A percentile compares a stretch with the other conserved stretches of the same genome.
These are phyloP conservation scores for Tanypteryx hageni DNA, from an alignment of 2,888 invertebrate genomes.

Conservation along the genomic window DNA sequence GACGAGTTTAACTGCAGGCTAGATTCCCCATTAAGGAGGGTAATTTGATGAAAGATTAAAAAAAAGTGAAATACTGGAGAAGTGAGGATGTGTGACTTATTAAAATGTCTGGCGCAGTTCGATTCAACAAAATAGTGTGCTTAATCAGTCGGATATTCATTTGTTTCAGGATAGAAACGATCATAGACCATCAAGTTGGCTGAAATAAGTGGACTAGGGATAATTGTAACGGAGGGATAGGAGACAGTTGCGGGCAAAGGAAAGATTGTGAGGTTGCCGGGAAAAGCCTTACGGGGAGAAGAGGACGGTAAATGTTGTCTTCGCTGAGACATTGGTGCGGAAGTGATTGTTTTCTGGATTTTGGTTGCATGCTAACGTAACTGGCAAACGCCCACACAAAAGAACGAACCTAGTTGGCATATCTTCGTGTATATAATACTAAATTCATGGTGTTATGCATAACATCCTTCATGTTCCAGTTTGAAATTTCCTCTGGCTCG, in stretches of 20 bases:
- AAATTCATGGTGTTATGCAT: conserved; percentile 58
- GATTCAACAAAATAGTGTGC: neutral
- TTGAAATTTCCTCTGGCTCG: conserved; percentile 61
- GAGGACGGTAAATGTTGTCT: too few species aligned
- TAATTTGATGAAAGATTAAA: neutral
- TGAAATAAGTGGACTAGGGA: neutral
- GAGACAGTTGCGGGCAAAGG: neutral
- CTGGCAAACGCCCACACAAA: conserved; percentile 2
- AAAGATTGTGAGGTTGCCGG: too few species aligned
- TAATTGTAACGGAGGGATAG: neutral
- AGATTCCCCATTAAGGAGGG: neutral
- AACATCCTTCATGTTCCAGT: conserved; percentile 59
- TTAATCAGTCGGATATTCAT: conserved; percentile 12
- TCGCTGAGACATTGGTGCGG: neutral
- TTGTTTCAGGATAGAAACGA: conserved; percentile 3
- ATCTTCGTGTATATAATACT: conserved; percentile 60
- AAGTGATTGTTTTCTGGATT: conserved; percentile 6
- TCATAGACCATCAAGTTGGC: neutral
- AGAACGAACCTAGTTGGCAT: conserved; percentile 37
- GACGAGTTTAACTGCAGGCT: neutral
- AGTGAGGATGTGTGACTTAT: neutral
- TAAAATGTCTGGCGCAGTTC: neutral
- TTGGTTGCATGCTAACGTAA: conserved; percentile 37
- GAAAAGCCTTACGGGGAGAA: too few species aligned
- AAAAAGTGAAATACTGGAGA: neutral